A percentile compares a stretch with the other conserved stretches of the same genome.
phyloP scores from a whole-genome alignment of 2,888 invertebrate species.

The Synanthedon andrenaeformis region DNA sequence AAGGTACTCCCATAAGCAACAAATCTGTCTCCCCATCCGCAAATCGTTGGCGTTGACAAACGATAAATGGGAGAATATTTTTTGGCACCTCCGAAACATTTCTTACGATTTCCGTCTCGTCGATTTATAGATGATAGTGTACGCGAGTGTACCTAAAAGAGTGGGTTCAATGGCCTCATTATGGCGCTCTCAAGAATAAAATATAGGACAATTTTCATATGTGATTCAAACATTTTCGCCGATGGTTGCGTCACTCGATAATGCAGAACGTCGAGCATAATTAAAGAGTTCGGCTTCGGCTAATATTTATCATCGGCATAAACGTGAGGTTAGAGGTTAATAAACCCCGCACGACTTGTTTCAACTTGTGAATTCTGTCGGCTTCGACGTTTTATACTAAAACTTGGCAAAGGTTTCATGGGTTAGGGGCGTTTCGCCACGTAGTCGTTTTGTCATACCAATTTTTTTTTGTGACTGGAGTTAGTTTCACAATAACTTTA shows the following conservation, averaged over 20 bases:
- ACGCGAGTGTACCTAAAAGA: slow-evolving; percentile 40
- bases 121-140: slow-evolving; percentile 21
- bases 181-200: slow-evolving; percentile 53
- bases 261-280: neutral
- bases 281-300: neutral
- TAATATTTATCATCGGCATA: neutral
- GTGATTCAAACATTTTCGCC: slow-evolving; percentile 33
- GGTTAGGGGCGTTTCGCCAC: too few relatives aligned
- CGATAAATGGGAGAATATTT: slow-evolving; percentile 24
- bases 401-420: neutral
- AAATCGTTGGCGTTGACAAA: slow-evolving; percentile 17
- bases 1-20: neutral
- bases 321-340: slow-evolving; percentile 25
- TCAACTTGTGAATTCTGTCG: slow-evolving; percentile 9
- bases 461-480: too few relatives aligned
- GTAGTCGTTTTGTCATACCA: too few relatives aligned
- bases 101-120: slow-evolving; percentile 9
- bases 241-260: slow-evolving; percentile 23
- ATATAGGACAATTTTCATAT: slow-evolving; percentile 58
- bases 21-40: slow-evolving; percentile 15
- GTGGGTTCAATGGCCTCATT: slow-evolving; percentile 52
- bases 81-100: slow-evolving; percentile 21
- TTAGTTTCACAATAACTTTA: too few relatives aligned
- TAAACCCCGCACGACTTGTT: slow-evolving; percentile 17
- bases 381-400: neutral